Percentiles rank a stretch among this genome's conserved stretches.
These are phyloP conservation scores for Malurus leucopterus DNA, from an alignment of 2,797 vertebrate genomes.

Conservation along the genomic window DNA sequence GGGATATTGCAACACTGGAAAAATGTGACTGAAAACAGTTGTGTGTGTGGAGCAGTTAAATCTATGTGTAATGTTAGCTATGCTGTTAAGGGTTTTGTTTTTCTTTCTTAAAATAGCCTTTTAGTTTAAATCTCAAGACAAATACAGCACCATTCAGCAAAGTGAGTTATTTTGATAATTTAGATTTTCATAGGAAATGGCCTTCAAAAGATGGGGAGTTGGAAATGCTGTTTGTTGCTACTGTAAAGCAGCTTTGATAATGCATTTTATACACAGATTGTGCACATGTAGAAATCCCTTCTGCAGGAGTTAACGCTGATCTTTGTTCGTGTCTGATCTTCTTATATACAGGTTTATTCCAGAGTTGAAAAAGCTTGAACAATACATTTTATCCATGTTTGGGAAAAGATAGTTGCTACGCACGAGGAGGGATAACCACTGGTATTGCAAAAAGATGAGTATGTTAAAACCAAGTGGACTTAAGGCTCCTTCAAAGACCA, in stretches of 20 bases:
- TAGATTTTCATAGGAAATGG: background rate
- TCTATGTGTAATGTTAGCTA: background rate
- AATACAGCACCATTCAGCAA: background rate
- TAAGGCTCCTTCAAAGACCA: slow-evolving; percentile 90
- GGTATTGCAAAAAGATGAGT: slow-evolving; percentile 75
- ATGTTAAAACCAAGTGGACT: slow-evolving; percentile 88
- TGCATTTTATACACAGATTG: background rate
- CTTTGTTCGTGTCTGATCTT: background rate
- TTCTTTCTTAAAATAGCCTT: slow-evolving; percentile 17
- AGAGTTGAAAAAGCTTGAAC: slow-evolving; percentile 2
- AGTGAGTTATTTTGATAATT: background rate
- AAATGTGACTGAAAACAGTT: background rate
- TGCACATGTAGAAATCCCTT: background rate
- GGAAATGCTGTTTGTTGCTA: background rate
- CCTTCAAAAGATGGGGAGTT: background rate
- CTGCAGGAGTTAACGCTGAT: background rate
- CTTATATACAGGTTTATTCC: slow-evolving; percentile 48
- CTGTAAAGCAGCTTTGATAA: background rate
- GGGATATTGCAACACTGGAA: background rate
- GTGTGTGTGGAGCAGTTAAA: background rate
- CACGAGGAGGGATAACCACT: slow-evolving; percentile 54
- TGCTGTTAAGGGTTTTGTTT: slow-evolving; percentile 18
- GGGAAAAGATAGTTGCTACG: slow-evolving; percentile 71
- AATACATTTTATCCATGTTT: slow-evolving; percentile 78
- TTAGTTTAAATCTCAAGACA: background rate